Evolutionary conservation across 2,888 invertebrate genomes (phyloP), one percentile per base, ranked within the genome.

Genomic region (Cryptosula pallasiana): DNA sequence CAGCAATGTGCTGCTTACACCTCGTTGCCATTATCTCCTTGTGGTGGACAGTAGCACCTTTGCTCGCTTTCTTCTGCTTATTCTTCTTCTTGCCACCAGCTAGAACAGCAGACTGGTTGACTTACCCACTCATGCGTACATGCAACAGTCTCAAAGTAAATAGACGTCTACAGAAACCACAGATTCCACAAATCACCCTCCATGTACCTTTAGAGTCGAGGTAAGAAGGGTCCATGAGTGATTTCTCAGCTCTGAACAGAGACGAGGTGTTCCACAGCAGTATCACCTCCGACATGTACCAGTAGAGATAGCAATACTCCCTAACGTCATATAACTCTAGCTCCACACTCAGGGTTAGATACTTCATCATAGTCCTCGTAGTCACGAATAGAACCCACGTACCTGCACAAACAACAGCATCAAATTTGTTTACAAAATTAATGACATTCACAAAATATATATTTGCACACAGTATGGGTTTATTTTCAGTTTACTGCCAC

Each of bases 371-470:
- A 58, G 80, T 80, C 71, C 80, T 80, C 45, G 84, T 88, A 69
- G 95, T 94, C 84, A 97, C 95, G 86, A 96, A 95, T 75, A 98
- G 88, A 55, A 96, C 90, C 96, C 97, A 98, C 0, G 95, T 95
- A 72, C 92, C 92, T 74, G 93, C 95, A 0, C 27, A 63, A 9
- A 63, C 5, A 63, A 23, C n/a, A 57, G 20, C n/a, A 57, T 94
- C 92, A 69, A n/a, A n/a, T n/a, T n/a, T n/a, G n/a, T n/a, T n/a
- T n/a, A n/a, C n/a, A n/a, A n/a, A n/a, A n/a, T n/a, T n/a, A n/a
- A n/a, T n/a, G n/a, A n/a, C n/a, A n/a, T n/a, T n/a, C n/a, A n/a
- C n/a, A n/a, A n/a, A n/a, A n/a, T n/a, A n/a, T n/a, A n/a, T n/a
- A n/a, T n/a, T n/a, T n/a, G n/a, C n/a, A n/a, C n/a, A n/a, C n/a